phyloP scores from a whole-genome alignment of 2,797 vertebrate species.

The Clarias fuscus region DNA sequence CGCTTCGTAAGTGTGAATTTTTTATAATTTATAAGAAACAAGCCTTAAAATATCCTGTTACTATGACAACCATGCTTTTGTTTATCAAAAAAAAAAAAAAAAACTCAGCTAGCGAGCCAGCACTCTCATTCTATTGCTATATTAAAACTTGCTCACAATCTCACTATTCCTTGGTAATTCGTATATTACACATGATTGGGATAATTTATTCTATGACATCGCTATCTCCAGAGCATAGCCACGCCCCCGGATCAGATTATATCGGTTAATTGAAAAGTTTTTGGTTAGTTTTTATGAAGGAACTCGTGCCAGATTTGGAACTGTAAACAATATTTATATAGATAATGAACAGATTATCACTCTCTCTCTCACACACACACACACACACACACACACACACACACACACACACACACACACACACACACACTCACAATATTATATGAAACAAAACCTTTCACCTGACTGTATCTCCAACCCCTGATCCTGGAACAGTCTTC shows the following conservation, averaged over 20 bases:
- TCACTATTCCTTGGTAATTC: background rate
- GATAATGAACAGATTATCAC: slow-evolving; percentile 4
- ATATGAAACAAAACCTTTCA: background rate
- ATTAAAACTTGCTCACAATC: background rate
- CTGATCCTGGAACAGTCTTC: background rate
- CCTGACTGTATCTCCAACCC: background rate
- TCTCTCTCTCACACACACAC: background rate
- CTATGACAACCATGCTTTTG: background rate
- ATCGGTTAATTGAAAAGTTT: background rate
- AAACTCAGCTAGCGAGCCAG: background rate
- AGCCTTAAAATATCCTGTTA: background rate
- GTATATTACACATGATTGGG: background rate
- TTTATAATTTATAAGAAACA: background rate
- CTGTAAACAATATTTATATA: background rate
- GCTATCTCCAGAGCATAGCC: background rate
- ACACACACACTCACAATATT: background rate
- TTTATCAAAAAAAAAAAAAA: background rate
- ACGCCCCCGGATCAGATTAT: background rate
- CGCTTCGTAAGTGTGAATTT: background rate
- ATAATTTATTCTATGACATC: background rate
- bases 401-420: slow-evolving; percentile 8
- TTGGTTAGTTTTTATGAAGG: background rate
- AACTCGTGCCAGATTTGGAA: background rate
- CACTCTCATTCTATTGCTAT: background rate
- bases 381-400: background rate